A percentile compares a stretch with the other conserved stretches of the same genome.
phyloP scores from a whole-genome alignment of 2,888 invertebrate species.

The Balanococcus diminutus region DNA sequence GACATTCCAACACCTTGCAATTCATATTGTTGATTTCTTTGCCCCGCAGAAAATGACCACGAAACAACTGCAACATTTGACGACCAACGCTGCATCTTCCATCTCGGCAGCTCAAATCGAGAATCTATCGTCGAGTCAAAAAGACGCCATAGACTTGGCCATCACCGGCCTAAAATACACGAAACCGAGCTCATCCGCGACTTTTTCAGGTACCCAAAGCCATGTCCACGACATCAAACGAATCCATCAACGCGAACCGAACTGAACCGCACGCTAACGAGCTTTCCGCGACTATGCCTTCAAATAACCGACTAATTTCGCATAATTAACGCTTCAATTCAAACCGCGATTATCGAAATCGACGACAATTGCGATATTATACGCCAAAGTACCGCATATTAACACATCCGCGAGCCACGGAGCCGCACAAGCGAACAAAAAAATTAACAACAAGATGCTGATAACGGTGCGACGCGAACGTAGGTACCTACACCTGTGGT shows the following conservation, averaged over 20 bases:
- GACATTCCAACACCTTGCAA: no score
- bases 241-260: not conserved
- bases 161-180: conserved; percentile 23
- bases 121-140: conserved; percentile 24
- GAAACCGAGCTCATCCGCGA: not conserved
- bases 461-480: not conserved
- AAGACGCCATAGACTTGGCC: conserved; percentile 32
- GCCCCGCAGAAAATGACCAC: conserved; percentile 26
- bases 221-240: not conserved
- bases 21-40: not conserved
- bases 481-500: not conserved
- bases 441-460: not conserved
- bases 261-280: not conserved
- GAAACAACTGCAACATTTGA: conserved; percentile 45
- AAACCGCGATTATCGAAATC: not conserved
- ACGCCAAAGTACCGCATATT: not conserved
- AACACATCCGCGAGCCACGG: not conserved
- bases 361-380: not conserved
- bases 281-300: not conserved
- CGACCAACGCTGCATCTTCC: conserved; percentile 46
- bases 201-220: not conserved
- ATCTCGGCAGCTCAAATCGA: not conserved
- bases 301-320: not conserved
- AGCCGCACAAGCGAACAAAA: not conserved
- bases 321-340: conserved; percentile 3